A percentile compares a stretch with the other conserved stretches of the same genome.
These are phyloP conservation scores for Crenuchus spilurus DNA, from an alignment of 2,797 vertebrate species.

Conservation along the genomic window DNA sequence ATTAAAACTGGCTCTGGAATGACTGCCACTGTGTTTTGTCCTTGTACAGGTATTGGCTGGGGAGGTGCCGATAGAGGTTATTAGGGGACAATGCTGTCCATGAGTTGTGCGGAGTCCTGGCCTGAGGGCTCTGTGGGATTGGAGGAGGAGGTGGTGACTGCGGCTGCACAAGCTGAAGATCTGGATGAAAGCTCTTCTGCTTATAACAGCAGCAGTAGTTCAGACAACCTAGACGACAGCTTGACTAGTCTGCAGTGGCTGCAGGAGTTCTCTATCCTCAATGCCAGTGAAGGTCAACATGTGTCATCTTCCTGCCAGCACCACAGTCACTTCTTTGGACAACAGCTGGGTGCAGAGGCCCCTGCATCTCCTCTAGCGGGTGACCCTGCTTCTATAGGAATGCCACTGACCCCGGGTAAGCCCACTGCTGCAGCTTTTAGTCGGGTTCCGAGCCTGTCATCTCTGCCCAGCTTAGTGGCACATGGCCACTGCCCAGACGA, in stretches of 20 bases:
- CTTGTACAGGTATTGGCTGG: conserved; percentile 26
- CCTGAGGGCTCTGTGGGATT: conserved; percentile 54
- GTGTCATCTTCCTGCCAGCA: conserved; percentile 68
- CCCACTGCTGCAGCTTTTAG: conserved; percentile 86
- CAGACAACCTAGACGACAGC: conserved; percentile 88
- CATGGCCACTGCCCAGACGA: conserved; percentile 86
- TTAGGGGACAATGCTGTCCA: conserved; percentile 69
- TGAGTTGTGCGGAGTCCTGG: conserved; percentile 70
- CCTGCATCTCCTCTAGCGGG: conserved; percentile 90
- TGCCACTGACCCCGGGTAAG: conserved; percentile 88
- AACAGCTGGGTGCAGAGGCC: conserved; percentile 75
- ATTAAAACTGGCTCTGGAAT: neutral
- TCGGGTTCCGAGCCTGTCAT: conserved; percentile 64
- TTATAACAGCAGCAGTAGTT: conserved; percentile 53
- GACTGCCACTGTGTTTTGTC: conserved; percentile 17
- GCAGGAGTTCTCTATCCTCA: conserved; percentile 91
- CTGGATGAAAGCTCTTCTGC: conserved; percentile 54
- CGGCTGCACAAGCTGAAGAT: conserved; percentile 66
- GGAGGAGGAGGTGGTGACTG: conserved; percentile 71
- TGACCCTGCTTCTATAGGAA: conserved; percentile 87
- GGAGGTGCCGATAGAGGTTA: conserved; percentile 16
- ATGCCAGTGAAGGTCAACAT: conserved; percentile 76
- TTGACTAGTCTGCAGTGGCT: conserved; percentile 97
- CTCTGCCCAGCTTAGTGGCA: conserved; percentile 68
- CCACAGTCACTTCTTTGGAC: conserved; percentile 76